Percentiles rank a stretch among this genome's conserved stretches.
phyloP scores from a whole-genome alignment of 2,113 vertebrate species.

The Hemibagrus wyckioides region DNA sequence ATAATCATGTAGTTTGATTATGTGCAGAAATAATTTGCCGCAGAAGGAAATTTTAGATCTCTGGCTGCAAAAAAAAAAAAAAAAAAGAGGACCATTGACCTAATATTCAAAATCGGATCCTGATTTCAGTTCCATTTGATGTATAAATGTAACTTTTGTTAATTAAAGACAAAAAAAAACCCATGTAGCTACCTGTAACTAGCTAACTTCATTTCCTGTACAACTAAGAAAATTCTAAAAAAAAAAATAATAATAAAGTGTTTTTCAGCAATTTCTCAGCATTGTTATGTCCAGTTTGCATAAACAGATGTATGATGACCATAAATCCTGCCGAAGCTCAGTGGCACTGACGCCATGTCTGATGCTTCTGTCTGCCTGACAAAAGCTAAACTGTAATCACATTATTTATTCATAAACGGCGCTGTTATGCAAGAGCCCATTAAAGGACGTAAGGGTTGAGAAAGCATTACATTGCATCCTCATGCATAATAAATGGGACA shows the following conservation, averaged over 20 bases:
- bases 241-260: neutral
- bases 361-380: conserved; percentile 25
- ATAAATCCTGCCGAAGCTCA: neutral
- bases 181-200: neutral
- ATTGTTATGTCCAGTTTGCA: neutral
- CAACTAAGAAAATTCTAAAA: neutral
- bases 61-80: too few relatives aligned
- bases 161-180: neutral
- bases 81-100: too few relatives aligned
- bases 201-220: neutral
- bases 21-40: too few relatives aligned
- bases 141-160: neutral
- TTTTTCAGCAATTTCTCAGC: neutral
- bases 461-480: conserved; percentile 51
- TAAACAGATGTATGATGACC: neutral
- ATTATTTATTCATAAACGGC: conserved; percentile 50
- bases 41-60: too few relatives aligned
- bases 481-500: conserved; percentile 53
- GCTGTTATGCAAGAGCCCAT: conserved; percentile 51
- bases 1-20: neutral
- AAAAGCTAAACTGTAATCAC: conserved; percentile 35
- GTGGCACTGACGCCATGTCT: conserved; percentile 2
- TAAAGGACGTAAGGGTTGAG: conserved; percentile 49
- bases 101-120: too few relatives aligned
- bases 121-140: neutral